Evolutionary conservation across 2,797 vertebrate species (phyloP), one percentile per base, ranked within the genome.

Genomic region (Muscicapa comitata): DNA sequence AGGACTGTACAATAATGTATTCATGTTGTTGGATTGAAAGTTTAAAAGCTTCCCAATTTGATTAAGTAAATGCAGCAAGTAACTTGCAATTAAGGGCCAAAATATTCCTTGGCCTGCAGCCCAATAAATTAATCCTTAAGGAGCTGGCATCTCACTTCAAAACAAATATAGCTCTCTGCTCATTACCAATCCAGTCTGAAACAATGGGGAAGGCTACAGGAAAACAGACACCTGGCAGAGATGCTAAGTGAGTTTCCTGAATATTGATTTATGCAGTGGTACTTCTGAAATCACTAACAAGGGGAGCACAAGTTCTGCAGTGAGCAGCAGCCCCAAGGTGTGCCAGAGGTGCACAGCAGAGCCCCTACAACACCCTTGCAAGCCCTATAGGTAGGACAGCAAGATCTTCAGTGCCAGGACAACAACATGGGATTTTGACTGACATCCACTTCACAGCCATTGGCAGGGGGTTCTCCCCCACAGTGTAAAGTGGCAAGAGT

Each of bases 141-240:
- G 70, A 95, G 84, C 40, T 83, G 37, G 78, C 82, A 78, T 75
- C 79, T 88, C 82, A 78, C 85, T 92, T 90, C 70, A 17, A 21
- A 55, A 57, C 31, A 93, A 93, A 94, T 92, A 93, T 76, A 94
- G 66, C 54, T 90, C 90, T 86, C 54, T 62, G 40, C 51, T 94
- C 72, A 70, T 90, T 91, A 90, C 51, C 6, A 3, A 91, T 73
- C 76, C 66, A 84, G 63, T 55, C 73, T 57, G 70, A 93, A 94
- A 84, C 63, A 78, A 70, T 38, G 45, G 70, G 70, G 70, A 95
- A 84, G 87, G 86, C 94, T 90, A 67, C 43, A 86, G 73, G 62
- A 88, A 96, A 91, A 93, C 89, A 94, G 88, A 86, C 48, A 93
- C 89, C 86, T 91, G 87, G 76, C 79, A 88, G 76, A 93, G 75